These are phyloP conservation scores for Electrona antarctica DNA, from an alignment of 2,113 vertebrate genomes.

Conservation along the genomic window DNA sequence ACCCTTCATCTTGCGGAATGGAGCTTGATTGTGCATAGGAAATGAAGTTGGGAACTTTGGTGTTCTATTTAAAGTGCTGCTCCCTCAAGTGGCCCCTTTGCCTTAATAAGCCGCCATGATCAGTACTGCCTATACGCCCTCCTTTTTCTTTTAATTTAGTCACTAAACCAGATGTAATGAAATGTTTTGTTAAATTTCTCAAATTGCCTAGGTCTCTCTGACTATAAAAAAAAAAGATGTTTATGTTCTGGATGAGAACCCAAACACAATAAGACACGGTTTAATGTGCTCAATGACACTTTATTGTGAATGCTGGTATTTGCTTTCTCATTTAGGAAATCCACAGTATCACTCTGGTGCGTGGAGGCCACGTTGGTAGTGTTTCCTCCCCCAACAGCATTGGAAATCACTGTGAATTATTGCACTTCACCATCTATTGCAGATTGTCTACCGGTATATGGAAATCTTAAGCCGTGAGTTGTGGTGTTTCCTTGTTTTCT, in stretches of 20 bases:
- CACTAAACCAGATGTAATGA: constrained; percentile 59
- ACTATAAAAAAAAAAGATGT: constrained; percentile 44
- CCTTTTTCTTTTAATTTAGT: constrained; percentile 54
- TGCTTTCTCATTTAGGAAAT: constrained; percentile 22
- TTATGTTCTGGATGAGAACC: constrained; percentile 43
- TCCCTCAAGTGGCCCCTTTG: constrained; percentile 66
- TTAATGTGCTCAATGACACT: constrained; percentile 44
- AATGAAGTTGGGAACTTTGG: constrained; percentile 76
- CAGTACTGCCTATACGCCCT: constrained; percentile 40
- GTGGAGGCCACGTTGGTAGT: neutral
- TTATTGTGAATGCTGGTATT: constrained; percentile 19
- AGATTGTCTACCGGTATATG: neutral
- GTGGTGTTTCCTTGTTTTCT: neutral
- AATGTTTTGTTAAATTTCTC: constrained; percentile 60
- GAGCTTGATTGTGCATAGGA: constrained; percentile 77
- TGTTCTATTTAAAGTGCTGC: constrained; percentile 72
- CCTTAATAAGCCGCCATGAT: constrained; percentile 71
- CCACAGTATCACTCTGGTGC: neutral
- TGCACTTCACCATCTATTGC: neutral
- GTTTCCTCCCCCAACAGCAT: neutral
- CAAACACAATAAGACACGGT: constrained; percentile 46
- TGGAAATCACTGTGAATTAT: neutral
- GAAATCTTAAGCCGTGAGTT: neutral
- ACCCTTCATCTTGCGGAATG: constrained; percentile 66
- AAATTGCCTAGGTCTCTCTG: constrained; percentile 48